Evolutionary conservation across 2,888 invertebrate genomes (phyloP).

Genomic region (Theretra japonica): DNA sequence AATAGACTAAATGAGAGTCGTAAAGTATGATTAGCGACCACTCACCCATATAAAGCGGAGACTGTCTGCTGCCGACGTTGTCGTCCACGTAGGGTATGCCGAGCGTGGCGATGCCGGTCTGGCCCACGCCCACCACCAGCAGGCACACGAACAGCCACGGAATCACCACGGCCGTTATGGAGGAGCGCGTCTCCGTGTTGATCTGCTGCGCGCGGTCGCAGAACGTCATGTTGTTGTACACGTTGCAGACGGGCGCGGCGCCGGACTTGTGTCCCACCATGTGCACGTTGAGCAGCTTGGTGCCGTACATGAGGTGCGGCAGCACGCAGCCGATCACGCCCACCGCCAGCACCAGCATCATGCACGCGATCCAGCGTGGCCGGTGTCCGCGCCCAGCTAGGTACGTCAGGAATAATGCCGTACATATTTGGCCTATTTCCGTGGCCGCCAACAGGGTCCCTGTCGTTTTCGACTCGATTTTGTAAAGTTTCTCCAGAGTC

Average conservation of each 20-base stretch:
- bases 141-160: conserved; percentile 95
- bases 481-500: conserved; percentile 96
- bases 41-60: conserved; percentile 95
- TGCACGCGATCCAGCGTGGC: conserved; percentile 97
- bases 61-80: conserved; percentile 96
- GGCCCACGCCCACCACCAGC: conserved; percentile 95
- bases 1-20: background rate
- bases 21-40: conserved; percentile 42
- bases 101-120: conserved; percentile 95
- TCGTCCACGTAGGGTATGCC: conserved; percentile 98
- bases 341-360: conserved; percentile 94
- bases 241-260: conserved; percentile 67
- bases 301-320: conserved; percentile 94
- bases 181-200: conserved; percentile 88
- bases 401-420: conserved; percentile 94
- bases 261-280: conserved; percentile 66
- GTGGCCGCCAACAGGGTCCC: conserved; percentile 95
- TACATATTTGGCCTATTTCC: conserved; percentile 96
- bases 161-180: conserved; percentile 92
- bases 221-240: conserved; percentile 55
- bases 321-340: conserved; percentile 94
- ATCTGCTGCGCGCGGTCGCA: conserved; percentile 87
- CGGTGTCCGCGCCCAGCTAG: conserved; percentile 96
- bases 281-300: conserved; percentile 86
- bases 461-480: conserved; percentile 95